Base-by-base conservation (phyloP, 2,888 invertebrate species). In the Scaptomyza polygonia region DNA sequence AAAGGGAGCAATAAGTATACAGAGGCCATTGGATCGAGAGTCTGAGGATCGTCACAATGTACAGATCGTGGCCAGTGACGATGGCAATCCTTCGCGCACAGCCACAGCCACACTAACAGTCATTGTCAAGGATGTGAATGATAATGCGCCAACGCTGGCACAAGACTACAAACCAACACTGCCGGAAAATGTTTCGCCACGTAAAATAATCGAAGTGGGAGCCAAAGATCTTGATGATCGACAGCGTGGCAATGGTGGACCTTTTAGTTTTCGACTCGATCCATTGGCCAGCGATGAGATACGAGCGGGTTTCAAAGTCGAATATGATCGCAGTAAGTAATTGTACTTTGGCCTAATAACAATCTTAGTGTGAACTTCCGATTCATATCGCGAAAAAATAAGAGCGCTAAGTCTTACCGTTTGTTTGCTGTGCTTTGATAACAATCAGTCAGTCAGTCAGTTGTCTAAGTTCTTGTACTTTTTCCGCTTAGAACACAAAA, bases 21-120 rank as follows among this genome's bases (percentile, higher is more conserved):
- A 98, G 90, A 93, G 98, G 57, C 95, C 95, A 12, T 93, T 98
- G 62, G 98, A 98, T 92, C 94, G 98, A 53, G 98, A 98, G 92
- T 96, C 97, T 85, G 96, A 97, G 1, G 97, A 97, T 16, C 93
- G 97, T 49, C 98, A 98, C 93, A 97, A 97, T 93, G 96, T 98
- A 3, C 97, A 97, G 93, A 97, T 98, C 74, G 93, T 98, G 81
- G 98, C 98, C 3, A 96, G 97, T 86, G 98, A 98, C 90, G 97
- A 97, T 90, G 98, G 97, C 5, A 94, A 95, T 43, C 97, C 97
- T 1, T 96, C 97, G 2, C 96, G 97, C 91, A 98, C 97, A 7
- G 97, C 97, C 0, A 98, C 97, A 0, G 97, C 97, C 1, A 97
- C 97, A 0, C 92, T 98, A 34, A 97, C 97, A 0, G 97, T 98